Percentiles rank a stretch among this genome's conserved stretches.
Evolutionary conservation across 1,140 invertebrate species (phyloP).

Genomic region (Drosophila auraria): DNA sequence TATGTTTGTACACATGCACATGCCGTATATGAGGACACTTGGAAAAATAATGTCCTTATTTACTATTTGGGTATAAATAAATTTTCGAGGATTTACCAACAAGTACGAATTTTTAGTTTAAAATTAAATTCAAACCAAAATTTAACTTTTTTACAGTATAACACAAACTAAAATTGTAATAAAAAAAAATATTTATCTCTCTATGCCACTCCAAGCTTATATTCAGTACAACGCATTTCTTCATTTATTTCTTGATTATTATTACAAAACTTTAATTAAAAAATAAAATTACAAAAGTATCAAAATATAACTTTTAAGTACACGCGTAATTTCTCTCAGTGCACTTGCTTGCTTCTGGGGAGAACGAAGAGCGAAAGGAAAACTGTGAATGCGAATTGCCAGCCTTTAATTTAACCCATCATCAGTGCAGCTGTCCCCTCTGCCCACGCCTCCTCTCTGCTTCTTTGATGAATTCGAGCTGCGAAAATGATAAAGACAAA

Average conservation of each 20-base stretch:
- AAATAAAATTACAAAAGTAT: too few species aligned
- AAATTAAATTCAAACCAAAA: not conserved
- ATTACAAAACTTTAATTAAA: too few species aligned
- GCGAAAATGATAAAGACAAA: slow-evolving; percentile 59
- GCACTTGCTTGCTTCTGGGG: slow-evolving; percentile 13
- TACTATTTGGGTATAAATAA: not conserved
- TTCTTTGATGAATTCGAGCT: slow-evolving; percentile 54
- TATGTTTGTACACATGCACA: slow-evolving; percentile 43
- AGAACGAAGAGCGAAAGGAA: slow-evolving; percentile 37
- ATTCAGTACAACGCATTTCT: too few species aligned
- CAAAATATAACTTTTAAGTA: not conserved
- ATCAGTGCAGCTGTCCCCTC: slow-evolving; percentile 58
- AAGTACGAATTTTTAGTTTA: not conserved
- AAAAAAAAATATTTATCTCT: too few species aligned
- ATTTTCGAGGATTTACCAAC: not conserved
- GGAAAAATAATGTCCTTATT: not conserved
- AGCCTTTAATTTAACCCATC: slow-evolving; percentile 63
- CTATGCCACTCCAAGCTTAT: too few species aligned
- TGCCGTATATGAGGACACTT: not conserved
- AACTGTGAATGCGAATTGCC: slow-evolving; percentile 63
- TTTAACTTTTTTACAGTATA: too few species aligned
- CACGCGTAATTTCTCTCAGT: not conserved
- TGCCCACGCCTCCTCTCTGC: not conserved
- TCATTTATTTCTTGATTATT: too few species aligned
- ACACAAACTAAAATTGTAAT: too few species aligned